These are phyloP conservation scores for Conopomorpha cramerella DNA, from an alignment of 1,140 invertebrate genomes.

Conservation along the genomic window DNA sequence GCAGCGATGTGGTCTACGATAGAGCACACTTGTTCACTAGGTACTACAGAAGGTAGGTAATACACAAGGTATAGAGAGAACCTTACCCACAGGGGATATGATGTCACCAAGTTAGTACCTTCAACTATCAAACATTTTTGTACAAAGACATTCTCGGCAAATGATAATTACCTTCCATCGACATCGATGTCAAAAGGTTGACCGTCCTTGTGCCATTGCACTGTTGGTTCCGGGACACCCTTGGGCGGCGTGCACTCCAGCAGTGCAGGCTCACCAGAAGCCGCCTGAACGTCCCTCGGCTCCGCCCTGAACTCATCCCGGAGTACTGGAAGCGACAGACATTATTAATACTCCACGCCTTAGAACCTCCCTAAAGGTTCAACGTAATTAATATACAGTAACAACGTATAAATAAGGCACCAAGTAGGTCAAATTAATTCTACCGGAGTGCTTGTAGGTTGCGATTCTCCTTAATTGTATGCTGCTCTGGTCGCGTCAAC, in stretches of 20 bases:
- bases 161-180: constrained; percentile 49
- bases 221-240: constrained; percentile 81
- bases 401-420: too few relatives aligned
- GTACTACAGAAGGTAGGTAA: too few relatives aligned
- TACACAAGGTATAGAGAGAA: too few relatives aligned
- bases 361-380: background rate
- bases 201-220: constrained; percentile 83
- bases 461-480: too few relatives aligned
- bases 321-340: constrained; percentile 24
- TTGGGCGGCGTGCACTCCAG: constrained; percentile 84
- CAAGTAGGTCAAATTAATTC: too few relatives aligned
- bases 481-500: too few relatives aligned
- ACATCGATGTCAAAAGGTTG: constrained; percentile 71
- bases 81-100: too few relatives aligned
- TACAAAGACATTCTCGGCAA: background rate
- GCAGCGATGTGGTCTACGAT: too few relatives aligned
- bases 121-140: background rate
- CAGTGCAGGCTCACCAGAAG: constrained; percentile 79
- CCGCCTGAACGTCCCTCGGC: constrained; percentile 76
- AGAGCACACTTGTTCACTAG: too few relatives aligned
- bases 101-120: background rate
- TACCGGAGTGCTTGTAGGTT: too few relatives aligned
- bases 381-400: too few relatives aligned
- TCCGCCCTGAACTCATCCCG: constrained; percentile 81
- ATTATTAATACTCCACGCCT: constrained; percentile 4